Percentiles rank a stretch among this genome's conserved stretches.
Conservation (phyloP, 2,888 invertebrate genomes). For the Aromia moschata region DNA sequence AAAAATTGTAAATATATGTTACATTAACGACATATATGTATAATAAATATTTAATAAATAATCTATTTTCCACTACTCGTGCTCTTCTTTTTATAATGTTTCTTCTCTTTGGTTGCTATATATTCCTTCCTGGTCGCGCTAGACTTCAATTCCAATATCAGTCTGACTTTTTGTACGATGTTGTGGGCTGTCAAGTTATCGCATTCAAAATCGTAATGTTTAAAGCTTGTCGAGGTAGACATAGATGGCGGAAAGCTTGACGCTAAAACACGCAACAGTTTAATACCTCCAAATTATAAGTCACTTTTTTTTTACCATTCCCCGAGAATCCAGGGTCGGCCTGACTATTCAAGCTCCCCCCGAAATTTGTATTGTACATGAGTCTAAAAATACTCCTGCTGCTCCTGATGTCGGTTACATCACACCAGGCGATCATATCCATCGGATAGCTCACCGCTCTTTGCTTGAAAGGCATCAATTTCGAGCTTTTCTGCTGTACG, state of each 20-base stretch:
- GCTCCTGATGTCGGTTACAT: conserved; percentile 79
- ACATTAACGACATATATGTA: conserved; percentile 2
- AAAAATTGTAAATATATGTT: conserved; percentile 6
- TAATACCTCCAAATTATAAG: not conserved
- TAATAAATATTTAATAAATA: too few relatives aligned
- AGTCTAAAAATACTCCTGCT: conserved; percentile 79
- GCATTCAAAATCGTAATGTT: conserved; percentile 89
- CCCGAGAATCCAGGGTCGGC: conserved; percentile 23
- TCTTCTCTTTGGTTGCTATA: conserved; percentile 78
- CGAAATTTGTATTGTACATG: conserved; percentile 64
- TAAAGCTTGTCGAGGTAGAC: conserved; percentile 72
- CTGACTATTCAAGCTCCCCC: conserved; percentile 13
- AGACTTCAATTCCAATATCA: conserved; percentile 83
- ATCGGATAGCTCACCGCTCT: conserved; percentile 87
- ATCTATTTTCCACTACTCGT: conserved; percentile 30
- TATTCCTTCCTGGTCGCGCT: conserved; percentile 85
- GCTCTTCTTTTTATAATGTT: conserved; percentile 66
- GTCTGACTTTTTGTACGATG: conserved; percentile 87
- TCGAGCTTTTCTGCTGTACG: conserved; percentile 72
- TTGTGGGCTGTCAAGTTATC: conserved; percentile 79
- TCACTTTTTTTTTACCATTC: not conserved
- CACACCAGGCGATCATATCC: conserved; percentile 88
- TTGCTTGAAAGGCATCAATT: conserved; percentile 68
- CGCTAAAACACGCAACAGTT: not conserved
- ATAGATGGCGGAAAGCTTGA: conserved; percentile 46